These are phyloP conservation scores for Aptenodytes patagonicus DNA, from an alignment of 2,113 vertebrate genomes.

Conservation along the genomic window DNA sequence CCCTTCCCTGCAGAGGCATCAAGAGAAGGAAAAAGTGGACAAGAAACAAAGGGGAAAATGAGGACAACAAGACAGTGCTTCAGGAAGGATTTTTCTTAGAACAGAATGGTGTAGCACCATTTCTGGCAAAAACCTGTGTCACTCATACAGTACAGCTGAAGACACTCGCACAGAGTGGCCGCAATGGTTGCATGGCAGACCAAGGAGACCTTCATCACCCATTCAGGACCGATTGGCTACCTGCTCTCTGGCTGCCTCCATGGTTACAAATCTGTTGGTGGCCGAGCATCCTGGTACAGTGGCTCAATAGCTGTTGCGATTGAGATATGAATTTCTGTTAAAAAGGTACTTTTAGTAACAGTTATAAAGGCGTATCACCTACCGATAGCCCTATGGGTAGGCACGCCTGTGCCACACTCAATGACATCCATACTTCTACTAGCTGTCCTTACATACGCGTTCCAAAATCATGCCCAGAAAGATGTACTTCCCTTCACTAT, in stretches of 20 bases:
- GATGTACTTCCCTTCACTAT: background rate
- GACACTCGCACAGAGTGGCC: background rate
- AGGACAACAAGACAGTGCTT: background rate
- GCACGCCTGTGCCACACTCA: background rate
- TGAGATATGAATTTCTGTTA: background rate
- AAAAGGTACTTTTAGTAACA: background rate
- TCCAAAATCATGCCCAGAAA: background rate
- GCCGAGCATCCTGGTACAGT: background rate
- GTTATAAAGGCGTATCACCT: background rate
- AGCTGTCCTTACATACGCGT: rapidly evolving
- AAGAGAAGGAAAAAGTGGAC: background rate
- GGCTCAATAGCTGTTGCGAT: rapidly evolving
- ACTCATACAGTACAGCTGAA: background rate
- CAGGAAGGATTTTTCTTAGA: background rate
- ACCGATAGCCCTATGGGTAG: rapidly evolving
- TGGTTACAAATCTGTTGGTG: background rate
- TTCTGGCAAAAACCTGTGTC: background rate
- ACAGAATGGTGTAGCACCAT: background rate
- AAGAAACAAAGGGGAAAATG: background rate
- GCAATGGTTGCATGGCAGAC: background rate
- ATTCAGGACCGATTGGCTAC: rapidly evolving
- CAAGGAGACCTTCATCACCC: background rate
- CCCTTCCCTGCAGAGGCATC: background rate
- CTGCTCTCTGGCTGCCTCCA: background rate
- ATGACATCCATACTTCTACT: background rate